phyloP scores from a whole-genome alignment of 2,113 vertebrate species.

The pig (Sus scrofa) region T2T-Sscrofa CM000824.6:90594501-90595000 shows the following conservation, averaged over 20 bases:
- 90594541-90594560: not conserved
- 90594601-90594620: not conserved
- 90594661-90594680: not conserved
- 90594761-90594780: not conserved
- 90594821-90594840: not conserved
- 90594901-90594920: not conserved
- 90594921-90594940: not conserved
- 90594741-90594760: not conserved
- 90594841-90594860: slow-evolving; percentile 14
- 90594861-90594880: not conserved
- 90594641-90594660: not conserved
- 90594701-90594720: not conserved
- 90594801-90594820: slow-evolving; percentile 23
- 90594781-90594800: not conserved
- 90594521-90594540: not conserved
- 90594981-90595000: not conserved
- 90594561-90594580: not conserved
- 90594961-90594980: not conserved
- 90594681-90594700: not conserved
- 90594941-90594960: not conserved
- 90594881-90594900: not conserved
- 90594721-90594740: not conserved
- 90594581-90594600: not conserved
- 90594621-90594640: not conserved
- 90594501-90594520: not conserved